These are phyloP conservation scores for Exocentrus adspersus DNA, from an alignment of 2,888 invertebrate species.

Conservation along the genomic window DNA sequence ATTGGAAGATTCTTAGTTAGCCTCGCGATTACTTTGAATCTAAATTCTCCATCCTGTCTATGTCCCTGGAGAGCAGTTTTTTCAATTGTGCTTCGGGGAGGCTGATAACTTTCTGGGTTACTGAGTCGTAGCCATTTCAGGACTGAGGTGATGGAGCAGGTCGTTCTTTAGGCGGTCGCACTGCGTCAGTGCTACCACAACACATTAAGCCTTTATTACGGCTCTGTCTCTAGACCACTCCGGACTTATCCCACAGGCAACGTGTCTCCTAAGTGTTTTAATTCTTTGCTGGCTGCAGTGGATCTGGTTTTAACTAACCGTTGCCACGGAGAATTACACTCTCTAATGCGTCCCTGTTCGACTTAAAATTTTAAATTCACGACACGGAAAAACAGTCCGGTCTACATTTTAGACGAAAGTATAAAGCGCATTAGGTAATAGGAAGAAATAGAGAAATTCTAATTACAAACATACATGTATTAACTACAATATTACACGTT, in stretches of 20 bases:
- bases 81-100: slow-evolving; percentile 47
- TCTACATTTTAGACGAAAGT: too few relatives aligned
- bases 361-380: slow-evolving; percentile 36
- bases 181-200: slow-evolving; percentile 50
- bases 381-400: neutral
- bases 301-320: slow-evolving; percentile 45
- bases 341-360: slow-evolving; percentile 39
- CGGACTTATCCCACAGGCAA: slow-evolving; percentile 46
- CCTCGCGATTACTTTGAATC: neutral
- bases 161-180: slow-evolving; percentile 48
- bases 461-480: too few relatives aligned
- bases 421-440: too few relatives aligned
- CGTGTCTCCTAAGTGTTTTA: slow-evolving; percentile 51
- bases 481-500: too few relatives aligned
- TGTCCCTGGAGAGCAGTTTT: slow-evolving; percentile 32
- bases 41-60: neutral
- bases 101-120: slow-evolving; percentile 49
- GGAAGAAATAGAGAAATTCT: too few relatives aligned
- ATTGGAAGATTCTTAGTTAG: neutral
- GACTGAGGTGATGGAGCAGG: slow-evolving; percentile 35
- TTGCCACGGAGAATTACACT: slow-evolving; percentile 41
- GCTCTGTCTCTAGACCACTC: slow-evolving; percentile 42
- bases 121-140: slow-evolving; percentile 45
- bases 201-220: slow-evolving; percentile 50
- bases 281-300: slow-evolving; percentile 46